Conservation (phyloP, 2,888 invertebrate genomes). For the Caenorhabditis auriculariae region DNA sequence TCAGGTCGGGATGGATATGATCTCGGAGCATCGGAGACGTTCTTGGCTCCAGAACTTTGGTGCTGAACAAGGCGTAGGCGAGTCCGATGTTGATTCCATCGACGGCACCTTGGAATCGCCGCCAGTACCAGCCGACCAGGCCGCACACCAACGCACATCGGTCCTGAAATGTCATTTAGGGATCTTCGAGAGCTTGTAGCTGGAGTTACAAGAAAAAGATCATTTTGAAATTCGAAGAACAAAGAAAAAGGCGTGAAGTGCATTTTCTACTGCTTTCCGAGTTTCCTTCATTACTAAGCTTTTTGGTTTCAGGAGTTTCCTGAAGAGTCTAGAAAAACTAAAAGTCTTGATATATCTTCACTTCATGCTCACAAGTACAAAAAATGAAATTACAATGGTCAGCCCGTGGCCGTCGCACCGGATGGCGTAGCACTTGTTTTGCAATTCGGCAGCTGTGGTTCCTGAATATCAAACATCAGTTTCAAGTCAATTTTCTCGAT, state of each 20-base stretch:
- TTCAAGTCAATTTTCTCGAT: background rate
- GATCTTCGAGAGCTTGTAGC: too few relatives aligned
- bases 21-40: constrained; percentile 51
- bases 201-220: too few relatives aligned
- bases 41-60: constrained; percentile 24
- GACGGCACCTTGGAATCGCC: constrained; percentile 59
- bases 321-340: background rate
- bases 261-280: too few relatives aligned
- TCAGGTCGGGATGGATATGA: constrained; percentile 33
- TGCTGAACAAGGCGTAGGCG: constrained; percentile 41
- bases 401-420: constrained; percentile 39
- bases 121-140: constrained; percentile 62
- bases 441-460: constrained; percentile 29
- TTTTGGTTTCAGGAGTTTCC: too few relatives aligned
- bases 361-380: too few relatives aligned
- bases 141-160: constrained; percentile 49
- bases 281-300: background rate
- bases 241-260: too few relatives aligned
- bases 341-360: background rate
- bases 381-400: constrained; percentile 31
- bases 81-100: constrained; percentile 58
- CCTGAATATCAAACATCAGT: constrained; percentile 2
- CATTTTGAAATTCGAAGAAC: background rate
- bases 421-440: constrained; percentile 51
- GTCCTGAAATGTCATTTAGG: constrained; percentile 44